These are phyloP conservation scores for Alosa alosa DNA, from an alignment of 2,113 vertebrate genomes.

Conservation along the genomic window DNA sequence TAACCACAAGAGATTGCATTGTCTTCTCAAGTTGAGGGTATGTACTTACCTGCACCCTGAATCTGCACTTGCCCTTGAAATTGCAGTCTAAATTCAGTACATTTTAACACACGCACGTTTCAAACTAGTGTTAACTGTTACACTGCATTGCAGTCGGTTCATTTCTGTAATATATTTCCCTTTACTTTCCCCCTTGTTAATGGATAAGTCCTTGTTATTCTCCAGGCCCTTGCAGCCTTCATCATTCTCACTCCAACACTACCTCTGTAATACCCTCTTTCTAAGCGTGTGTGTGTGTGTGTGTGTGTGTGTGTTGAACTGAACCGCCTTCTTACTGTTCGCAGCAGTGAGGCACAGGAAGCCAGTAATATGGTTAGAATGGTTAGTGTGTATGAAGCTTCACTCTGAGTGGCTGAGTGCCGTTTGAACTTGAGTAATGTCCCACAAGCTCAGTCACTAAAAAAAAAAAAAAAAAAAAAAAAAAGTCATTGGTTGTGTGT, in stretches of 20 bases:
- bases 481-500: not conserved
- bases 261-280: not conserved
- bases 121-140: not conserved
- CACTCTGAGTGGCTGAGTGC: not conserved
- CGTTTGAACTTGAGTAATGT: not conserved
- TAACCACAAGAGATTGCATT: conserved; percentile 15
- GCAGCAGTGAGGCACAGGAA: not conserved
- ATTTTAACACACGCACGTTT: too few relatives aligned
- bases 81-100: not conserved
- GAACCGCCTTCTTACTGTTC: not conserved
- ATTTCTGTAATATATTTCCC: not conserved
- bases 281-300: not conserved
- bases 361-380: not conserved
- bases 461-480: too few relatives aligned
- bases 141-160: not conserved
- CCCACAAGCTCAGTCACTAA: not conserved
- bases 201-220: not conserved
- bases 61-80: not conserved
- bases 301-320: not conserved
- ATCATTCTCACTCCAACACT: not conserved
- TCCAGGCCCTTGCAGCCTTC: not conserved
- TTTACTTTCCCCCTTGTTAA: not conserved
- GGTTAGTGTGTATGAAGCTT: not conserved
- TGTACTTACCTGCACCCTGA: not conserved
- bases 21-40: not conserved